Evolutionary conservation across 2,888 invertebrate genomes (phyloP).

Genomic region (Eucera pruinosa): DNA sequence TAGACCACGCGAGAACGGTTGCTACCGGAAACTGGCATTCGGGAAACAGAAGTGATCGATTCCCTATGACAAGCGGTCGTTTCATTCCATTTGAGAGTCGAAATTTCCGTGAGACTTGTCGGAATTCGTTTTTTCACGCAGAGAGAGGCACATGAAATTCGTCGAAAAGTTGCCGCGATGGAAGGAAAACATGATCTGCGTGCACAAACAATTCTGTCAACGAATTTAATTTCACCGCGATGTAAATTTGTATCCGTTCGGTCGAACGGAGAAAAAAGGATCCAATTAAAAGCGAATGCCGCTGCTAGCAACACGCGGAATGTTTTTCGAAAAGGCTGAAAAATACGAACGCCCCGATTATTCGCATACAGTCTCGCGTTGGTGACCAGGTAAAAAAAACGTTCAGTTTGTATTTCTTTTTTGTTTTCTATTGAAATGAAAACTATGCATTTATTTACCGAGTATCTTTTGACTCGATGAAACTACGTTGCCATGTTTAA

Average conservation of each 20-base stretch:
- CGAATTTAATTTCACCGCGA: conserved; percentile 53
- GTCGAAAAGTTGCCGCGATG: conserved; percentile 22
- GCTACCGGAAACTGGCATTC: background rate
- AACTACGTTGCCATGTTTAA: background rate
- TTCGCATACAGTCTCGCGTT: background rate
- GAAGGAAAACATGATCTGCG: conserved; percentile 51
- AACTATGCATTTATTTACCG: background rate
- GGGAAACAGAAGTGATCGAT: conserved; percentile 51
- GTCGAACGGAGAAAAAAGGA: conserved; percentile 29
- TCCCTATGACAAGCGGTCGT: conserved; percentile 12
- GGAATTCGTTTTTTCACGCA: conserved; percentile 39
- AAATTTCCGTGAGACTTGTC: conserved; percentile 36
- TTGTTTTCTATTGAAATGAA: background rate
- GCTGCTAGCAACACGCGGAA: conserved; percentile 8
- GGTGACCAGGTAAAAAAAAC: background rate
- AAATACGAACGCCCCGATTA: conserved; percentile 23
- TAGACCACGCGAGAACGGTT: background rate
- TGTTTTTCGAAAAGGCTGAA: conserved; percentile 27
- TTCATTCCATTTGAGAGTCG: conserved; percentile 19
- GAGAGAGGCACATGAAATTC: conserved; percentile 30
- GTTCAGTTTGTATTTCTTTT: background rate
- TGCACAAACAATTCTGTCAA: conserved; percentile 54
- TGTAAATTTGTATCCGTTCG: conserved; percentile 49
- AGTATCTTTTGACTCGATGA: background rate
- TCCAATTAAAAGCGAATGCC: conserved; percentile 45